Percentiles rank a stretch among this genome's conserved stretches.
phyloP scores from a whole-genome alignment of 2,113 vertebrate species.

The Myotis brandtii region DNA sequence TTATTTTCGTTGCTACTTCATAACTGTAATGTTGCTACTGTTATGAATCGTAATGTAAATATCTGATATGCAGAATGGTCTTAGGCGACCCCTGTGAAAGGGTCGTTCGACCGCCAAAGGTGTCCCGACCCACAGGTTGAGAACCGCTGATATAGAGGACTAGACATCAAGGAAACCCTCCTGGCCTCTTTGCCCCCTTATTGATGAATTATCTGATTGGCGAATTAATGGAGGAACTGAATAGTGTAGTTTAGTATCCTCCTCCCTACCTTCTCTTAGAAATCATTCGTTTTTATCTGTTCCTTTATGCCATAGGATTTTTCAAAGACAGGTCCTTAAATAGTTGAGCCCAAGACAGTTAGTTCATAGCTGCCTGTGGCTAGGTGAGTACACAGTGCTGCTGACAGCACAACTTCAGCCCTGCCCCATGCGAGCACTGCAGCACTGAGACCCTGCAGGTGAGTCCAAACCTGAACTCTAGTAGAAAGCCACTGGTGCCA shows the following conservation, averaged over 20 bases:
- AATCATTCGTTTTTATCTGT: not conserved
- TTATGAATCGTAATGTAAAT: too few species aligned
- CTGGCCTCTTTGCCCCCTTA: not conserved
- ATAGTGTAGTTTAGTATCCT: not conserved
- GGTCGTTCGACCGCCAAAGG: too few species aligned
- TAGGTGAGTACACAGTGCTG: not conserved
- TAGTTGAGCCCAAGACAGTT: not conserved
- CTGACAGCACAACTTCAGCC: not conserved
- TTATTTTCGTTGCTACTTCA: too few species aligned
- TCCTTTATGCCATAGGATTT: not conserved
- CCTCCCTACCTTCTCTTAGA: not conserved
- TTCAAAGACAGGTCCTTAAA: not conserved
- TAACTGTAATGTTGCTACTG: too few species aligned
- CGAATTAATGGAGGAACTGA: conserved; percentile 8
- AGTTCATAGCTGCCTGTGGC: not conserved
- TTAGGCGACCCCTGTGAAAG: too few species aligned
- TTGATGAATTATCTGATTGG: not conserved
- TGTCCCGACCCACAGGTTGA: too few species aligned
- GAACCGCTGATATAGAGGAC: not conserved
- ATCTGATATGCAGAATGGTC: too few species aligned
- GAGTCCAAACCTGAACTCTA: not conserved
- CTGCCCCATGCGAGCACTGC: not conserved
- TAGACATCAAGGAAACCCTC: not conserved
- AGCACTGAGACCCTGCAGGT: not conserved
- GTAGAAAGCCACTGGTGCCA: not conserved